Evolutionary conservation across 2,797 vertebrate species (phyloP).

Genomic region (Ceryle rudis): DNA sequence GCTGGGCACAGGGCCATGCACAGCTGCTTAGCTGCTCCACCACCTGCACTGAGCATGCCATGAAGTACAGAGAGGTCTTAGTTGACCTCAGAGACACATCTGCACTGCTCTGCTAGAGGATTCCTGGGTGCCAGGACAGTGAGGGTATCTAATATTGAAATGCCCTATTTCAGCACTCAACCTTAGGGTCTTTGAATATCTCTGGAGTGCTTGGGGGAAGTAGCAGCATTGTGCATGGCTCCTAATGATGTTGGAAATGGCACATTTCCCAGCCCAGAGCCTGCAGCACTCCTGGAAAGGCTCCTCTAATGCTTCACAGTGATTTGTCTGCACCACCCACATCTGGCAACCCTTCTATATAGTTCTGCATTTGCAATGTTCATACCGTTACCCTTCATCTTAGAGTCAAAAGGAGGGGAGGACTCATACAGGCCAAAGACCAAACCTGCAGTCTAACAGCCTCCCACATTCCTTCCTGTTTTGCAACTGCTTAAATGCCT

Average conservation of each 20-base stretch:
- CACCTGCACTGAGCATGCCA: neutral
- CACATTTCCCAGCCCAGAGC: neutral
- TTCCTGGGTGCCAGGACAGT: neutral
- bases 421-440: neutral
- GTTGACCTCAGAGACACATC: neutral
- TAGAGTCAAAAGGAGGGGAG: neutral
- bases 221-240: neutral
- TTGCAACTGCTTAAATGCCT: neutral
- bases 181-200: neutral
- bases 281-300: neutral
- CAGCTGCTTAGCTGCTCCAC: neutral
- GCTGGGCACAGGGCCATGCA: neutral
- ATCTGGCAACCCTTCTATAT: neutral
- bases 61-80: neutral
- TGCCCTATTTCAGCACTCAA: neutral
- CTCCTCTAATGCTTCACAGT: neutral
- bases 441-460: neutral
- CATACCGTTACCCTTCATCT: neutral
- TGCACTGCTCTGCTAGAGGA: neutral
- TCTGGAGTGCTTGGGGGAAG: neutral
- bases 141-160: neutral
- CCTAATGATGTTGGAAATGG: neutral
- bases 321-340: neutral
- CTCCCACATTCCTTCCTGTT: neutral
- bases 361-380: neutral